Evolutionary conservation across 2,888 invertebrate species (phyloP), one percentile per base, ranked within the genome.

Genomic region (Eupelmus urozonus): DNA sequence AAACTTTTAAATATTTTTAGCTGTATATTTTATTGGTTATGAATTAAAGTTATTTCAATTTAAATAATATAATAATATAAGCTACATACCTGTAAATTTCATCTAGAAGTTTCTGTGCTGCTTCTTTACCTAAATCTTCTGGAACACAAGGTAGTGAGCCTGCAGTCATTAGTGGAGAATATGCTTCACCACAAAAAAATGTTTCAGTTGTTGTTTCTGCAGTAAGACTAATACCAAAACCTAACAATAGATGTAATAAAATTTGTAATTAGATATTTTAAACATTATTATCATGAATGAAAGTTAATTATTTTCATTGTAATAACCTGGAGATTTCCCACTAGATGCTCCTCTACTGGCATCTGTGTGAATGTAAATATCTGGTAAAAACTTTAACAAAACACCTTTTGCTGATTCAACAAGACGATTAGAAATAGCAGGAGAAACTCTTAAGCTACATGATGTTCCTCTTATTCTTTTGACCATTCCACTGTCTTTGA

Each of bases 301-400:
- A n/a, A 34, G 34, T 34, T 34, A 34, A 34, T 5, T 34, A 34
- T 34, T 34, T 34, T 34, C 9, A 9, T 9, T 5, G 9, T 34
- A 34, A 55, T 16, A 83, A 88, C 90, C 96, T 0, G 97, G 96
- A 82, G 96, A 96, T 88, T 95, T 96, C 80, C 99, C 98, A 4
- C 97, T 95, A 82, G 95, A 93, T 76, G 94, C 93, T 0, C 98
- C 98, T 86, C 95, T 95, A 83, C 95, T 93, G 88, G 97, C 97
- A 90, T 99, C 99, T 0, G 97, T 96, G 85, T 96, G 95, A 82
- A 99, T 96, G 88, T 97, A 99, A 74, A 99, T 95, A 88, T 99
- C 99, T 0, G 98, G 96, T 16, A 99, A 90, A 88, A 96, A 98
- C 79, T 97, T 95, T 2, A 98, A 91, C 90, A 99, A 93, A 7